Base-by-base conservation (phyloP, 2,888 invertebrate genomes). In the Sminthurides aquaticus region DNA sequence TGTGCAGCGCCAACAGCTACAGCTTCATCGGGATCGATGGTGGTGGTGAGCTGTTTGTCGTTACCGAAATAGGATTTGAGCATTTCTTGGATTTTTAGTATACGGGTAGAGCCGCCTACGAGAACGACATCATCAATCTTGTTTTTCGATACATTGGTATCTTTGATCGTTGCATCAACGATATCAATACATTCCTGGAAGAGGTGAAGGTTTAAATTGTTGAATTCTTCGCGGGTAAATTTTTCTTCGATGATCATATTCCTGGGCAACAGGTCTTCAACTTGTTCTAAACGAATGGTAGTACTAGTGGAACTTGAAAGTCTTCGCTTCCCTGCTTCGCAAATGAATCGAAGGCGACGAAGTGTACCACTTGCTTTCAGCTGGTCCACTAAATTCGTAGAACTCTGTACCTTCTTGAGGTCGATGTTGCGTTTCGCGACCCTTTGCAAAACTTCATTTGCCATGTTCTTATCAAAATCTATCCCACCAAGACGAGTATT, bases 31-130 rank as follows among this genome's bases (percentile, higher is more conserved):
- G 84, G 89, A 76, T 89, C 89, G 76, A 89, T 88, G 54, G 87
- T 87, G 49, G 87, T 80, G 76, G 88, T 88, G n/a, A 89, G 79
- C 52, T 83, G 80, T 79, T 88, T 89, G 75, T 87, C 87, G 5
- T 84, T 88, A 72, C 84, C 84, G 82, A 90, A 90, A 81, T 85
- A 89, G 77, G 86, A 86, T 78, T 87, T 85, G 27, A 90, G 80
- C 70, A 90, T 78, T 67, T 80, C 85, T 78, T 89, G 89, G 48
- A 90, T 85, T 77, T 89, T 89, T 0, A 89, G 90, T 64, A 90
- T 89, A 66, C 89, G 84, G 0, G 87, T 89, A 0, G 89, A 89
- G 22, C 89, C 91, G 18, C 91, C 90, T 43, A 91, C 90, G 29
- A 91, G 81, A 0, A 91, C 90, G 1, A 91, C 86, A 75, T 90